Base-by-base conservation (phyloP, 2,797 vertebrate genomes). In the Amblyopsis hoosieri region DNA sequence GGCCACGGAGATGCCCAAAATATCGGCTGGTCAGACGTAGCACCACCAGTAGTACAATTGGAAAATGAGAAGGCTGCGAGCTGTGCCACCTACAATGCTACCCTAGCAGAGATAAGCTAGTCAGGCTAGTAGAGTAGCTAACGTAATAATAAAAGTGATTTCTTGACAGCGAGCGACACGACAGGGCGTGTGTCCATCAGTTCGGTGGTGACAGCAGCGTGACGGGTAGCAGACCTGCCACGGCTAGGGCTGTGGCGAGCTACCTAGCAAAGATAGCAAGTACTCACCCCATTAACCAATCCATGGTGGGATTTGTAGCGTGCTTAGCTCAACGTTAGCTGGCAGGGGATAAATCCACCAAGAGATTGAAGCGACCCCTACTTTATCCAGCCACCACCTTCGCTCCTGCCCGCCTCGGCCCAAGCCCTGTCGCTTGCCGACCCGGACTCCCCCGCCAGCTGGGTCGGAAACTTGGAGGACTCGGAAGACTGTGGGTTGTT, bases 201-300 rank as follows among this genome's bases (percentile, higher is more conserved):
- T n/a, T 3, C 3, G 29, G 62, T 2, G 12, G 29, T 11, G 13
- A 7, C 2, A 33, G 49, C 19, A 65, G 46, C 69, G 72, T 76
- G 77, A 62, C 68, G 72, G 74, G 84, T 80, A 80, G 76, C 60
- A 52, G 47, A 80, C 46, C 75, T 66, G 81, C 67, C 72, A 81
- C n/a, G 62, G 64, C 61, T 42, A 61, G 55, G 73, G 69, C 45
- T 33, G 46, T 60, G 12, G 23, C 12, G 11, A 57, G 76, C 75
- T 80, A 83, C 70, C 75, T 67, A 63, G 48, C 69, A 53, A 64
- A 19, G 74, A 69, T 81, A 78, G 84, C 83, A 1, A 29, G 82
- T 84, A 92, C 96, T 97, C 89, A 96, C 96, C 96, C 96, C 95
- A 98, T 97, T 23, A 97, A 90, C 96, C 96, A 98, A 79, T 97